Percentiles rank a stretch among this genome's conserved stretches.
phyloP scores from a whole-genome alignment of 2,113 vertebrate species.

The Peromyscus californicus region DNA sequence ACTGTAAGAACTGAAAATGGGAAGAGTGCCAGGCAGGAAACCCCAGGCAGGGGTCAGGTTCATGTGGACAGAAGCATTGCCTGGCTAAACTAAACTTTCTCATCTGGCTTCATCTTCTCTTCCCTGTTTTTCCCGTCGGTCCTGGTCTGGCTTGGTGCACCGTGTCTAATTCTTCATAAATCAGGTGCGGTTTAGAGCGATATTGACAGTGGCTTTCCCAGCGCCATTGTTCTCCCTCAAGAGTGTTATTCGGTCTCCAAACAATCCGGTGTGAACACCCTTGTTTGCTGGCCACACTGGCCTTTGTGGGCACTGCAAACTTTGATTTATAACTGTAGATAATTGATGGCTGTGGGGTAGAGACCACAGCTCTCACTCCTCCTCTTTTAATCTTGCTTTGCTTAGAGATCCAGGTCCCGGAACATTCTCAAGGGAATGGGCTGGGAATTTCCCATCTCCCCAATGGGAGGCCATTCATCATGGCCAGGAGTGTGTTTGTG shows the following conservation, averaged over 20 bases:
- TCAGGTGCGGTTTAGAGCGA: constrained; percentile 86
- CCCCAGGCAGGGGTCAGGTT: constrained; percentile 78
- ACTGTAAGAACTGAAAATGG: background rate
- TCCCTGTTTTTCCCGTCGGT: constrained; percentile 83
- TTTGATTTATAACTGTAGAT: constrained; percentile 92
- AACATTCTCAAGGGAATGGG: constrained; percentile 91
- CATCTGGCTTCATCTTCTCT: constrained; percentile 59
- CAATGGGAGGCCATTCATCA: constrained; percentile 92
- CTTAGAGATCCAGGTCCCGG: constrained; percentile 89
- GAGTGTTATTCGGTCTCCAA: constrained; percentile 89
- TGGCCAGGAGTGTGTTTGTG: constrained; percentile 88
- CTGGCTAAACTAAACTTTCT: constrained; percentile 80
- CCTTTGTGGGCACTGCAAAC: constrained; percentile 91
- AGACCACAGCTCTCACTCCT: constrained; percentile 88
- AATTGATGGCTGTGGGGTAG: constrained; percentile 91
- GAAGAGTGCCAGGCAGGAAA: background rate
- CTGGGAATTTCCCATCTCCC: constrained; percentile 90
- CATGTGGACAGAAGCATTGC: constrained; percentile 66
- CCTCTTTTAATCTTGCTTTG: constrained; percentile 93
- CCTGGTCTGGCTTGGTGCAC: constrained; percentile 86
- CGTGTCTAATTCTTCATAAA: constrained; percentile 90
- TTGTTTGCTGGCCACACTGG: constrained; percentile 90
- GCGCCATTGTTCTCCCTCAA: constrained; percentile 87
- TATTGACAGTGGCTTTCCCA: constrained; percentile 89
- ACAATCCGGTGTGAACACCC: constrained; percentile 89